Base-by-base conservation (phyloP, 37 sponge, comb jelly and placozoan species). In the Halichondria panicea region DNA sequence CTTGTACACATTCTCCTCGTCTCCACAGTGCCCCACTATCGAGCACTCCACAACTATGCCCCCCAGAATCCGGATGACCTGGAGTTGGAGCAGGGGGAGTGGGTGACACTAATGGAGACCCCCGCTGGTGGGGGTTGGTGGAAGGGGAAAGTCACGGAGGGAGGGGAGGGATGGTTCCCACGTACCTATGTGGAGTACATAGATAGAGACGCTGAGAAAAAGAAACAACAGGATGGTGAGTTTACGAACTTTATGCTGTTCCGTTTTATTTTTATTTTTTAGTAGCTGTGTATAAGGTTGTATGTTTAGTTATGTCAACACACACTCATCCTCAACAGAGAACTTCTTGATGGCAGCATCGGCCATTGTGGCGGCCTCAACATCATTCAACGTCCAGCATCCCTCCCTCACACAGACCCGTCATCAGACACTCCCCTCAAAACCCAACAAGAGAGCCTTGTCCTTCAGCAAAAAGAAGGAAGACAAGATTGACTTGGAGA, bases 11-110 rank as follows among this genome's bases (percentile, higher is more conserved):
- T 57, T 12, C 65, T 31, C 38, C 43, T 33, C 1, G 68, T 38
- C 21, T 46, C 39, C 55, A 11, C 56, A 89, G 90, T 48, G 45
- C 69, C 63, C 37, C 54, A 71, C 4, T 91, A 91, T 75, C 37
- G 75, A 53, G 87, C 68, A 0, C 66, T 86, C 39, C 48, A 73
- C 42, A 35, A 71, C 79, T 85, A 91, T 63, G 30, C 71, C 38
- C 87, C 91, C 33, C 73, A 81, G 69, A 71, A 28, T 21, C 67
- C 68, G 25, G 86, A 50, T 46, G 88, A 92, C 70, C 55, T 92
- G 35, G 44, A 36, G 18, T 63, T 92, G 72, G 42, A 66, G 52
- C 61, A 66, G 25, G 88, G 88, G 1, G 92, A 92, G 37, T 61
- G 78, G 40, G 81, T 92, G 48, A 74, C 57, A 19, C 70, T 92